A percentile compares a stretch with the other conserved stretches of the same genome.
Evolutionary conservation across 2,888 invertebrate genomes (phyloP).

Genomic region (Mystacides longicornis): DNA sequence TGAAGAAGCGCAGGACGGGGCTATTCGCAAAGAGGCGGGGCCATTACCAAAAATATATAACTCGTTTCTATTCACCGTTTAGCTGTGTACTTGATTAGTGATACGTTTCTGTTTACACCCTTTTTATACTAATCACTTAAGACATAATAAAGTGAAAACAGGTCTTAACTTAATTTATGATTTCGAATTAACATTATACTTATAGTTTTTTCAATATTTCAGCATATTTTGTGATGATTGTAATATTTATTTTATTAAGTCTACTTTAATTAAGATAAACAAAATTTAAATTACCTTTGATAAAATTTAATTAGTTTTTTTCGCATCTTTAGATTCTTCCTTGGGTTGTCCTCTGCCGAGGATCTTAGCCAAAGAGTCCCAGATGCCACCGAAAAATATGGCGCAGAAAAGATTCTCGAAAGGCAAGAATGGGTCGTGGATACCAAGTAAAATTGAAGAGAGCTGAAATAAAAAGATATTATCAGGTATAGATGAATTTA

Average conservation of each 20-base stretch:
- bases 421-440: slow-evolving; percentile 97
- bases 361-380: slow-evolving; percentile 91
- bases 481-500: too few relatives aligned
- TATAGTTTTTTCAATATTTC: too few relatives aligned
- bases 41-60: too few relatives aligned
- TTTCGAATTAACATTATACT: too few relatives aligned
- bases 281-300: not conserved
- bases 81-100: too few relatives aligned
- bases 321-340: slow-evolving; percentile 74
- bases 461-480: slow-evolving; percentile 47
- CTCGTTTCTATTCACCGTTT: too few relatives aligned
- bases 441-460: slow-evolving; percentile 90
- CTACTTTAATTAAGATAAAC: not conserved
- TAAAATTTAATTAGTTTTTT: slow-evolving; percentile 67
- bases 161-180: too few relatives aligned
- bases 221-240: not conserved
- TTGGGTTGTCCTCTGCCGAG: slow-evolving; percentile 75
- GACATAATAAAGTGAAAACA: too few relatives aligned
- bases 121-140: too few relatives aligned
- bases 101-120: too few relatives aligned
- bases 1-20: too few relatives aligned
- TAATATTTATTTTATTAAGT: not conserved
- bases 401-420: slow-evolving; percentile 98
- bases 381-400: slow-evolving; percentile 94
- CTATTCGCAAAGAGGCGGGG: too few relatives aligned